phyloP scores from a whole-genome alignment of 2,888 invertebrate species.

The Aphodius granarius region DNA sequence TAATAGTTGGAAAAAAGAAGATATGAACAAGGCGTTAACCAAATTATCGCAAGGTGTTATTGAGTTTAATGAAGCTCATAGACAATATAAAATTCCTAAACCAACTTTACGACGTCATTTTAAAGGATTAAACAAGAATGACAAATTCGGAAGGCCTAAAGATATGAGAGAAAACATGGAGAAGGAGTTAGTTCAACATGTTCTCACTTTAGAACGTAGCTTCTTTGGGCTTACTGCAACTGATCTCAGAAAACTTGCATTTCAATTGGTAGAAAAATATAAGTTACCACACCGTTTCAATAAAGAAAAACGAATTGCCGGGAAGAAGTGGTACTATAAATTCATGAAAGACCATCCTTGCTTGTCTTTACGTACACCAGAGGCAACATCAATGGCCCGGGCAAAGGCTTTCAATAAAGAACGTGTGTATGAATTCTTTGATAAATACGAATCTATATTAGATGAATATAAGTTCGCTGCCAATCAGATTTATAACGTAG shows the following conservation, averaged over 20 bases:
- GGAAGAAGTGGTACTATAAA: constrained; percentile 19
- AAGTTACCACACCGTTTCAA: constrained; percentile 26
- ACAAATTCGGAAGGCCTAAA: constrained; percentile 25
- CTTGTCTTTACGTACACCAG: constrained; percentile 30
- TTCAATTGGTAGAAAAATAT: constrained; percentile 29
- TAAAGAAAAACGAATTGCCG: constrained; percentile 16
- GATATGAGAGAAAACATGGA: constrained; percentile 26
- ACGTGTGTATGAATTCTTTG: constrained; percentile 16
- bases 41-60: constrained; percentile 21
- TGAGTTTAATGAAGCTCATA: constrained; percentile 25
- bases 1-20: constrained; percentile 16
- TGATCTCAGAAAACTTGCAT: constrained; percentile 30
- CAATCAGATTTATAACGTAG: constrained; percentile 46
- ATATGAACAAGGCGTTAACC: constrained; percentile 26
- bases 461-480: constrained; percentile 31
- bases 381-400: constrained; percentile 26
- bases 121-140: constrained; percentile 20
- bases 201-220: constrained; percentile 24
- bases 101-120: constrained; percentile 27
- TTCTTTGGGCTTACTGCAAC: constrained; percentile 27
- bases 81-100: constrained; percentile 26
- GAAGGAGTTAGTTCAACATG: constrained; percentile 23
- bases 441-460: constrained; percentile 29
- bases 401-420: constrained; percentile 16
- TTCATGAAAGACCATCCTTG: constrained; percentile 31